Conservation (phyloP, 2,797 vertebrate genomes). For the Halcyon chelicuti region DNA sequence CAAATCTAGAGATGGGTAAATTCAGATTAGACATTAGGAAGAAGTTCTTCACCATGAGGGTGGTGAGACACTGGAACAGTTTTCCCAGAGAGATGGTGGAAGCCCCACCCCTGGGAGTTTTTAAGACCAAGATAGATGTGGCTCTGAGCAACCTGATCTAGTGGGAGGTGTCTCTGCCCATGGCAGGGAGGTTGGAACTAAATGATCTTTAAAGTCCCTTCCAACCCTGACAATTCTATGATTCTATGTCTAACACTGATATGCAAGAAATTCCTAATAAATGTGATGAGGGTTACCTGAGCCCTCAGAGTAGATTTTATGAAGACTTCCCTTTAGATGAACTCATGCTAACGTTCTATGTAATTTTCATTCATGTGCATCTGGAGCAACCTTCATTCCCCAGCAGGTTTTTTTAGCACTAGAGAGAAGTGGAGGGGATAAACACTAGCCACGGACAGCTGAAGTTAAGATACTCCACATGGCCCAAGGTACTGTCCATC, state of each 20-base stretch:
- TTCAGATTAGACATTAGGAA: no score
- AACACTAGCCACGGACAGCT: neutral
- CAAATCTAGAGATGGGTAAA: no score
- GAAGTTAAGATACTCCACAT: neutral
- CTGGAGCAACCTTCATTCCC: neutral
- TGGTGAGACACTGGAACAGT: no score
- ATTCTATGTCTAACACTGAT: neutral
- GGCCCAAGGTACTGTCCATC: neutral
- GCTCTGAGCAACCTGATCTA: no score
- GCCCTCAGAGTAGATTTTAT: neutral
- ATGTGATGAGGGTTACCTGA: neutral
- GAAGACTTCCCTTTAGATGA: neutral
- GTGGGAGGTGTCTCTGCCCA: no score
- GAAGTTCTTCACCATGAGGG: no score
- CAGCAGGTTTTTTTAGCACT: neutral
- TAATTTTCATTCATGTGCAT: neutral
- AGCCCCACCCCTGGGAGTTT: no score
- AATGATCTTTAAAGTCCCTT: no score
- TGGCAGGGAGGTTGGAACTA: no score
- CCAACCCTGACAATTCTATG: no score
- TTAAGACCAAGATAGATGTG: no score
- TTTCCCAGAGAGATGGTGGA: no score
- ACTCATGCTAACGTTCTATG: slow-evolving; percentile 26
- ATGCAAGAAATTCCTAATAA: neutral
- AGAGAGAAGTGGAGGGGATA: neutral